A percentile compares a stretch with the other conserved stretches of the same genome.
Conservation (phyloP, 30 jellyfish, hydroid and myxozoan species). For the Aurelia sp. region DNA sequence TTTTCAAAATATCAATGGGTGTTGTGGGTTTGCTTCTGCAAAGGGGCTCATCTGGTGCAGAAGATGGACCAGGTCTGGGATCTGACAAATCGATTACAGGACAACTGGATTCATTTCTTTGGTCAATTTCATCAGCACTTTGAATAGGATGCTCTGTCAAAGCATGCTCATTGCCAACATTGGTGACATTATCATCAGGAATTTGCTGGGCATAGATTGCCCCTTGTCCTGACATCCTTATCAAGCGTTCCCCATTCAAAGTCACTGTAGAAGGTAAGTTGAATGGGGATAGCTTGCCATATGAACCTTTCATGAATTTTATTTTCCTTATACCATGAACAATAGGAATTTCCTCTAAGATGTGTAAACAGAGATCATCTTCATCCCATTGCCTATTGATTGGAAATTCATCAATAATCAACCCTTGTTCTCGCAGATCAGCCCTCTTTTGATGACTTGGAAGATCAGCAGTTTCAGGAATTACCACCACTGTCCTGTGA, state of each 20-base stretch:
- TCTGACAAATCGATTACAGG: neutral
- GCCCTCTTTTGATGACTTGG: constrained; percentile 2
- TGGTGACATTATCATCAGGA: too few species aligned
- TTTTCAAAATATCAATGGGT: neutral
- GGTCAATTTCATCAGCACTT: neutral
- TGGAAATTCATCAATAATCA: neutral
- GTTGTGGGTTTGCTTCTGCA: neutral
- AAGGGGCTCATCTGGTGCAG: neutral
- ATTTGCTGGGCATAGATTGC: neutral
- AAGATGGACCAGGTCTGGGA: neutral
- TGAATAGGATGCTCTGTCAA: neutral
- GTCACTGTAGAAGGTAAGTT: neutral
- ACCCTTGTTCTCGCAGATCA: constrained; percentile 1
- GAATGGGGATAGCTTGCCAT: neutral
- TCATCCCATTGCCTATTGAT: neutral
- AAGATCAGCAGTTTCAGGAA: constrained; percentile 1
- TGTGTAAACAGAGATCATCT: neutral
- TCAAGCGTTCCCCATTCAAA: neutral
- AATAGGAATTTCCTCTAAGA: constrained; percentile 9
- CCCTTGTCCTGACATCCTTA: constrained; percentile 7
- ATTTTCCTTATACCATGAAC: neutral
- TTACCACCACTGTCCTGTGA: constrained; percentile 6
- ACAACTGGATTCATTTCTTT: neutral
- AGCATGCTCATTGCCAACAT: neutral
- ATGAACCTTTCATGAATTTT: neutral